A percentile compares a stretch with the other conserved stretches of the same genome.
Evolutionary conservation across 2,797 vertebrate genomes (phyloP).

Genomic region (Euthynnus affinis): DNA sequence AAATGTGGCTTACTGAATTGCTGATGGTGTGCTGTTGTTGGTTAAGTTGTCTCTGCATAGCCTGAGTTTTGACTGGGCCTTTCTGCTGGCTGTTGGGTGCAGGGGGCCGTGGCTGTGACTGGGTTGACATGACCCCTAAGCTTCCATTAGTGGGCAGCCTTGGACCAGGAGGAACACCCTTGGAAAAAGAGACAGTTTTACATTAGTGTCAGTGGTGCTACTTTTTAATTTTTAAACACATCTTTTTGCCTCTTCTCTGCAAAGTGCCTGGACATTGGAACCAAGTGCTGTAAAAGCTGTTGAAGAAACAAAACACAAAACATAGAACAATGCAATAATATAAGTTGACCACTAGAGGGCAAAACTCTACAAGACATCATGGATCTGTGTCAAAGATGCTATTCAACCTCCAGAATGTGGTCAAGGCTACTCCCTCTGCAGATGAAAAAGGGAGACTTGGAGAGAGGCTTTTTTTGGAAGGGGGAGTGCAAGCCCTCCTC

Average conservation of each 20-base stretch:
- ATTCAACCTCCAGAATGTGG: conserved; percentile 76
- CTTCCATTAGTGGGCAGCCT: conserved; percentile 89
- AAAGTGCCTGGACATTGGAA: not conserved
- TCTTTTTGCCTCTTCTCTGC: not conserved
- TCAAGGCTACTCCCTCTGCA: conserved; percentile 82
- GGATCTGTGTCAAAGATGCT: conserved; percentile 63
- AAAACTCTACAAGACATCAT: conserved; percentile 56
- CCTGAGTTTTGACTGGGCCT: conserved; percentile 87
- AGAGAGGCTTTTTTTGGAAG: conserved; percentile 58
- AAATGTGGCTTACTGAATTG: conserved; percentile 84
- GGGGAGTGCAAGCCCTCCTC: conserved; percentile 65
- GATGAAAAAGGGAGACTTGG: conserved; percentile 75
- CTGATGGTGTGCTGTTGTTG: conserved; percentile 89
- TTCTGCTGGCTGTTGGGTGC: conserved; percentile 86
- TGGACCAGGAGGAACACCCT: conserved; percentile 81
- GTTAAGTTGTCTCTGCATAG: conserved; percentile 88
- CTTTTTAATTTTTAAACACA: not conserved
- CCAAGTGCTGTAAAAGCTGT: not conserved
- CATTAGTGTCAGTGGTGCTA: not conserved
- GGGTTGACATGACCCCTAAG: conserved; percentile 87
- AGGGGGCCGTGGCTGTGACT: conserved; percentile 86
- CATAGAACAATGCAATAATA: conserved; percentile 52
- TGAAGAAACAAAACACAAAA: not conserved
- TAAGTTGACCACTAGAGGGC: conserved; percentile 79
- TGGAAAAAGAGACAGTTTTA: conserved; percentile 30